phyloP scores from a whole-genome alignment of 2,888 invertebrate genomes.

The Tetheella fluctuosa region DNA sequence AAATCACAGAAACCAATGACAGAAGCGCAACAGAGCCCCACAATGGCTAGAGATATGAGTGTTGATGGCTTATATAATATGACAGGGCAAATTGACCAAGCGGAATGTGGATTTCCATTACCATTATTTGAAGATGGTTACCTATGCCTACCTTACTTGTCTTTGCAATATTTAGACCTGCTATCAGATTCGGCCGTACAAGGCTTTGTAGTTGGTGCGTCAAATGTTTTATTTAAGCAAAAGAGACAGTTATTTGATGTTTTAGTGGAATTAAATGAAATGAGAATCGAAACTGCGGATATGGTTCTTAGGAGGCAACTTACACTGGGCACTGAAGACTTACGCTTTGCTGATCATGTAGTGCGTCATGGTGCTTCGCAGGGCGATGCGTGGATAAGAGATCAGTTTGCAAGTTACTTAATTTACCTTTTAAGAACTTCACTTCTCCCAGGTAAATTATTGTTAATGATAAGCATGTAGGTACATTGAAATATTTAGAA shows the following conservation, averaged over 20 bases:
- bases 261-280: conserved; percentile 94
- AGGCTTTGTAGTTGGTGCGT: conserved; percentile 97
- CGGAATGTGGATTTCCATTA: conserved; percentile 94
- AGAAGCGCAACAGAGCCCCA: conserved; percentile 79
- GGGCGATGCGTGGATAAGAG: conserved; percentile 98
- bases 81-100: conserved; percentile 86
- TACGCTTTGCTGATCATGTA: conserved; percentile 97
- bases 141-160: conserved; percentile 97
- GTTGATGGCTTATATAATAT: conserved; percentile 85
- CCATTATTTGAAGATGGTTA: conserved; percentile 95
- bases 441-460: conserved; percentile 85
- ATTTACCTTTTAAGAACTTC: conserved; percentile 92
- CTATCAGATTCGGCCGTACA: conserved; percentile 93
- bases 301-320: conserved; percentile 91
- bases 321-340: conserved; percentile 96
- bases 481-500: neutral
- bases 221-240: conserved; percentile 98
- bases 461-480: conserved; percentile 3
- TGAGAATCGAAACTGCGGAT: conserved; percentile 93
- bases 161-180: conserved; percentile 96
- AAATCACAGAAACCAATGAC: conserved; percentile 65
- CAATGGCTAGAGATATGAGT: conserved; percentile 89
- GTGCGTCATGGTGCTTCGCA: conserved; percentile 90
- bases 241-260: conserved; percentile 96
- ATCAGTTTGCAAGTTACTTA: conserved; percentile 95